These are phyloP conservation scores for Oriolus oriolus DNA, from an alignment of 2,113 vertebrate genomes.

Conservation along the genomic window DNA sequence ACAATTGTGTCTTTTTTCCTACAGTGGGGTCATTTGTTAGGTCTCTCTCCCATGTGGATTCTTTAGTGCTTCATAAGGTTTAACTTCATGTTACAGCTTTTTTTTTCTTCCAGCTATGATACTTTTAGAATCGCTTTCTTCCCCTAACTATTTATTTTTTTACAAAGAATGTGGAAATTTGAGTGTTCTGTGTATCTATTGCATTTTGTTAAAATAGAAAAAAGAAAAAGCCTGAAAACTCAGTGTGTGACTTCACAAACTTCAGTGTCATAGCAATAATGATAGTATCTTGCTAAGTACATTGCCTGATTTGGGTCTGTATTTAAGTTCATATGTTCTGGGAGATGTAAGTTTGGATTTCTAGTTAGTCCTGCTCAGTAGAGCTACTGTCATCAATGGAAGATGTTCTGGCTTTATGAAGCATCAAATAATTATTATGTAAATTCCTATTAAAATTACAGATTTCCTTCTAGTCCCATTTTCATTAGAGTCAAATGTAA, in stretches of 20 bases:
- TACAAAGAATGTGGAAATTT: not conserved
- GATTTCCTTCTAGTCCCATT: not conserved
- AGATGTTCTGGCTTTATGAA: not conserved
- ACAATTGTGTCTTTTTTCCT: slow-evolving; percentile 4
- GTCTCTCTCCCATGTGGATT: slow-evolving; percentile 3
- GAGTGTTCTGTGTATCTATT: not conserved
- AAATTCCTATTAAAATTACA: not conserved
- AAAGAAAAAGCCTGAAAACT: not conserved
- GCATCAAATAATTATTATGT: not conserved
- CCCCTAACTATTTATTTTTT: not conserved
- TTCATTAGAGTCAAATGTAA: not conserved
- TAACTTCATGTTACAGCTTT: not conserved
- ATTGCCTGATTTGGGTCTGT: not conserved
- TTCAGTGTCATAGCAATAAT: not conserved
- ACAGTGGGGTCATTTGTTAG: not conserved
- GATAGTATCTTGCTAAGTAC: not conserved
- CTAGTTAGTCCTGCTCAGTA: not conserved
- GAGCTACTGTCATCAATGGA: not conserved
- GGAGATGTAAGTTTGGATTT: not conserved
- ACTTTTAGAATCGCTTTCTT: not conserved
- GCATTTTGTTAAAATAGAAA: not conserved
- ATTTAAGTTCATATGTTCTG: not conserved
- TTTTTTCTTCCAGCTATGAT: not conserved
- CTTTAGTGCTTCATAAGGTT: slow-evolving; percentile 38
- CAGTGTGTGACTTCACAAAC: not conserved